Conservation (phyloP, 2,888 invertebrate genomes). For the Hermaeophaga mercurialis region DNA sequence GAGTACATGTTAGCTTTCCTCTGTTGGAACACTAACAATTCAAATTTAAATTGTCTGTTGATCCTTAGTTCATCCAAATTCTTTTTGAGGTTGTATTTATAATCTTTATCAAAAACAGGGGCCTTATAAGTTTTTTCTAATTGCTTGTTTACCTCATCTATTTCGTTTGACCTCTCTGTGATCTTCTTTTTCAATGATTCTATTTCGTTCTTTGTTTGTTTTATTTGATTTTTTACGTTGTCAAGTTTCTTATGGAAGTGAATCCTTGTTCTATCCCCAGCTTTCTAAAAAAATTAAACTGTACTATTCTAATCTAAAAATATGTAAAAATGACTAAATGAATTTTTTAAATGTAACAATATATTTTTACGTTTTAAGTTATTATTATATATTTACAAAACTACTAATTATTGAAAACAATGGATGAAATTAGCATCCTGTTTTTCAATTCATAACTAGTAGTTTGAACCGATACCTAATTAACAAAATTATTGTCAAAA, state of each 20-base stretch:
- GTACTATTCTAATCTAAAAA: too few species aligned
- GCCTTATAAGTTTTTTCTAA: background rate
- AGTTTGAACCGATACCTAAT: too few species aligned
- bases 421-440: too few species aligned
- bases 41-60: conserved; percentile 60
- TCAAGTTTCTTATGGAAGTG: conserved; percentile 64
- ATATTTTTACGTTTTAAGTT: too few species aligned
- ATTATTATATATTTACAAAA: too few species aligned
- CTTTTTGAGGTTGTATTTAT: conserved; percentile 35
- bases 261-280: conserved; percentile 57
- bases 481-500: too few species aligned
- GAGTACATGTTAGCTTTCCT: conserved; percentile 68
- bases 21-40: conserved; percentile 70
- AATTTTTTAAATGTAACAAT: too few species aligned
- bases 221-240: conserved; percentile 64
- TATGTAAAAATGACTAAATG: too few species aligned
- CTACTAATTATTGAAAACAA: too few species aligned
- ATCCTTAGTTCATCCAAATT: conserved; percentile 52
- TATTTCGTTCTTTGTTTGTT: conserved; percentile 58
- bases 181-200: conserved; percentile 21
- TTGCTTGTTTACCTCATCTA: background rate
- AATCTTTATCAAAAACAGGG: background rate
- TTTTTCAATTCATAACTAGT: too few species aligned
- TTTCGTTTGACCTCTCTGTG: conserved; percentile 13
- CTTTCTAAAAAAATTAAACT: conserved; percentile 17